These are phyloP conservation scores for Helogale parvula DNA, from an alignment of 2,113 vertebrate species.

Conservation along the genomic window DNA sequence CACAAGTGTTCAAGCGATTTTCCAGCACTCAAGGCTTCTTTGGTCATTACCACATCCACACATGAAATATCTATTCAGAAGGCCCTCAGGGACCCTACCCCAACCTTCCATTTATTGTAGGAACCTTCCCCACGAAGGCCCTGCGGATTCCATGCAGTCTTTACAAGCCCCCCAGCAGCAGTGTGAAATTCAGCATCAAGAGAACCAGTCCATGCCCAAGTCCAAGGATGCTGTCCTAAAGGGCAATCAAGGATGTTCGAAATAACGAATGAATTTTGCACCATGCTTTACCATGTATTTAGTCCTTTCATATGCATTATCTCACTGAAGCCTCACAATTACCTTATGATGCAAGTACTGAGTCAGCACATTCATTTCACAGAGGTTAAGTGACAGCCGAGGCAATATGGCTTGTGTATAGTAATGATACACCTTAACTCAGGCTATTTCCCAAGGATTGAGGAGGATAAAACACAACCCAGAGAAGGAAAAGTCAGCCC, in stretches of 20 bases:
- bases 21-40: conserved; percentile 47
- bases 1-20: conserved; percentile 75
- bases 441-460: neutral
- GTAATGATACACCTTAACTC: neutral
- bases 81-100: neutral
- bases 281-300: neutral
- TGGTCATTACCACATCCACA: neutral
- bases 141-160: neutral
- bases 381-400: neutral
- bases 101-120: neutral
- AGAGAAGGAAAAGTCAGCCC: neutral
- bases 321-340: neutral
- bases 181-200: neutral
- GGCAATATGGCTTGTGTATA: neutral
- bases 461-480: neutral
- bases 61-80: neutral
- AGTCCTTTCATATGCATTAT: neutral
- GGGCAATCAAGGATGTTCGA: neutral
- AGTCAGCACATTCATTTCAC: neutral
- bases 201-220: neutral
- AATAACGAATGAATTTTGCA: neutral
- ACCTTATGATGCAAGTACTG: neutral
- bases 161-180: neutral
- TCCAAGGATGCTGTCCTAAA: neutral
- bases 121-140: neutral